Percentiles rank a stretch among this genome's conserved stretches.
phyloP scores from a whole-genome alignment of 2,888 invertebrate species.

The Napeogenes inachia region DNA sequence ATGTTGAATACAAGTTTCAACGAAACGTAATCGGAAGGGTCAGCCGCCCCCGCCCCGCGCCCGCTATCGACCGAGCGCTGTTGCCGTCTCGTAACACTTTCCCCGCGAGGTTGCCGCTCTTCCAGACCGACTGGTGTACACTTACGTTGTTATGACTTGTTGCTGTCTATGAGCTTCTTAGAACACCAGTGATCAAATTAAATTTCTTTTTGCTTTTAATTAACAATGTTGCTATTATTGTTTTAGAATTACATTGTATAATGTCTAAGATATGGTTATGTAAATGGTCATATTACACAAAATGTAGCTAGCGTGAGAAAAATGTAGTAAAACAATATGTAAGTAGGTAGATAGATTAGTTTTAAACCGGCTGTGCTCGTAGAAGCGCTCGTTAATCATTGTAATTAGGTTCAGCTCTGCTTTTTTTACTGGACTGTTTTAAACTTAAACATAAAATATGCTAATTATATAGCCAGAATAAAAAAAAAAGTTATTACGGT shows the following conservation, averaged over 20 bases:
- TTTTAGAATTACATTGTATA: background rate
- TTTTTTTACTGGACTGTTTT: constrained; percentile 17
- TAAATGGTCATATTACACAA: background rate
- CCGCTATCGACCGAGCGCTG: constrained; percentile 53
- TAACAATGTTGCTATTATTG: background rate
- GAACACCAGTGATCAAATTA: constrained; percentile 4
- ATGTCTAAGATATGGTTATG: background rate
- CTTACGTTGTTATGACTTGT: constrained; percentile 53
- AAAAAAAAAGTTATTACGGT: background rate
- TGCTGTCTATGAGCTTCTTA: constrained; percentile 38
- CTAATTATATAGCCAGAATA: constrained; percentile 20
- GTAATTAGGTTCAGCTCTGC: constrained; percentile 20
- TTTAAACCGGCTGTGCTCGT: constrained; percentile 15
- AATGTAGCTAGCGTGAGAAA: constrained; percentile 15
- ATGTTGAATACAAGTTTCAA: constrained; percentile 11
- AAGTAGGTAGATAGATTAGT: constrained; percentile 4
- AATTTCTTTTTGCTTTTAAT: background rate
- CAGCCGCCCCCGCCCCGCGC: constrained; percentile 35
- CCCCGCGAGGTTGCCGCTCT: constrained; percentile 56
- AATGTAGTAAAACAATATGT: constrained; percentile 10
- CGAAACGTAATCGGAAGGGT: constrained; percentile 44
- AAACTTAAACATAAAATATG: constrained; percentile 24
- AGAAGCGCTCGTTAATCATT: constrained; percentile 23
- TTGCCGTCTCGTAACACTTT: constrained; percentile 44
- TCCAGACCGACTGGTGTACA: constrained; percentile 26